Conservation (phyloP, 1,140 invertebrate species). For the Epicauta chinensis region DNA sequence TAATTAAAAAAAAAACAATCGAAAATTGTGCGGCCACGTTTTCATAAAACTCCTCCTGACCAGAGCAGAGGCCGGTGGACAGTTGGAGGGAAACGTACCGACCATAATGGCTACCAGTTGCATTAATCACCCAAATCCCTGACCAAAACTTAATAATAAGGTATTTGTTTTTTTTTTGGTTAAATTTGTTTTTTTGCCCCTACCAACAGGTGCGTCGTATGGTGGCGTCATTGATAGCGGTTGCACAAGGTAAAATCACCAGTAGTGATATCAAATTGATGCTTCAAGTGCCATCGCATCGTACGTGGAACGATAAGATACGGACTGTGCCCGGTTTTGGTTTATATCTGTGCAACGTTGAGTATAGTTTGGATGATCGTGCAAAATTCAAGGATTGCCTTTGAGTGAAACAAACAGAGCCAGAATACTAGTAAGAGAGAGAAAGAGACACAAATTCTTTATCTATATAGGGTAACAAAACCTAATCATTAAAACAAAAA, state of each 20-base stretch:
- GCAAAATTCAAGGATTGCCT: conserved; percentile 30
- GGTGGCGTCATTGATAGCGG: conserved; percentile 54
- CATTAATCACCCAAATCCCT: neutral
- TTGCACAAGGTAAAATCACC: conserved; percentile 52
- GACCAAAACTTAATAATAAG: neutral
- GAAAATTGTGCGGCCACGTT: conserved; percentile 6
- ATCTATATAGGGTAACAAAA: neutral
- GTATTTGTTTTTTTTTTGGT: conserved; percentile 7
- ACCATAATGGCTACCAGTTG: conserved; percentile 32
- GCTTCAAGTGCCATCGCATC: conserved; percentile 63
- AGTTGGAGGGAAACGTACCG: conserved; percentile 32
- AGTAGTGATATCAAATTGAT: conserved; percentile 58
- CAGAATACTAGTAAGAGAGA: too few relatives aligned
- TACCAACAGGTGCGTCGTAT: conserved; percentile 62
- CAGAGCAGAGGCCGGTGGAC: conserved; percentile 4
- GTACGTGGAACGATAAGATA: conserved; percentile 55
- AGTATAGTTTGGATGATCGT: conserved; percentile 55
- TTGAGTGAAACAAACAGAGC: too few relatives aligned
- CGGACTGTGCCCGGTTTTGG: conserved; percentile 53
- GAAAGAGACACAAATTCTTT: too few relatives aligned
- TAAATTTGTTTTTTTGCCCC: conserved; percentile 2
- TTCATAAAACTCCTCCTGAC: neutral
- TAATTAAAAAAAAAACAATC: too few relatives aligned
- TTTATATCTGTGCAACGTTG: conserved; percentile 61
- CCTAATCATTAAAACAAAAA: neutral